phyloP scores from a whole-genome alignment of 2,797 vertebrate species.

The Crocidura indochinensis region DNA sequence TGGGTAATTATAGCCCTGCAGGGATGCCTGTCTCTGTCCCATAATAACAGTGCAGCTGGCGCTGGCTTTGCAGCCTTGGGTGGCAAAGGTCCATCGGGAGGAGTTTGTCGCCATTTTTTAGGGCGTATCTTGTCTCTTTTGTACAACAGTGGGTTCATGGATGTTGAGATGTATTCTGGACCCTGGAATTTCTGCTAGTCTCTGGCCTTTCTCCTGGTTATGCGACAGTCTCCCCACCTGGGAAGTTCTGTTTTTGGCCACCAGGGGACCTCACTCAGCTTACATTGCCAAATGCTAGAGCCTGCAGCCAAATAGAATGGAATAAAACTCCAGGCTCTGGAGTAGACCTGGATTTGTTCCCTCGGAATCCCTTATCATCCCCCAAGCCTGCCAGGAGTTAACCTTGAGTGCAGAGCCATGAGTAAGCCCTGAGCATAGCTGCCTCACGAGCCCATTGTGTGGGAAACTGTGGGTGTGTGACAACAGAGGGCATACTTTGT shows the following conservation, averaged over 20 bases:
- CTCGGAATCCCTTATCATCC: too few species aligned
- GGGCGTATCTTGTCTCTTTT: not conserved
- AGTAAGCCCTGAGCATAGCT: too few species aligned
- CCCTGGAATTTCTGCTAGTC: conserved; percentile 1
- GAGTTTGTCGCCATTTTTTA: not conserved
- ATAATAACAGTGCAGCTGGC: conserved; percentile 45
- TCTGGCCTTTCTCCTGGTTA: not conserved
- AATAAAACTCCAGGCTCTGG: too few species aligned
- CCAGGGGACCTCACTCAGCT: conserved; percentile 59
- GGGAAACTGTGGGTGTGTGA: not conserved
- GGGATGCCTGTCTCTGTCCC: not conserved
- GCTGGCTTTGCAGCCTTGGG: conserved; percentile 26
- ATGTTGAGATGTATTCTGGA: not conserved
- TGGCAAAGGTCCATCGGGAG: not conserved
- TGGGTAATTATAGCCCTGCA: conserved; percentile 61
- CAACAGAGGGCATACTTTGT: not conserved
- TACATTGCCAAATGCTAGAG: not conserved
- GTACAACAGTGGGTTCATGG: not conserved
- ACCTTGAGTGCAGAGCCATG: too few species aligned
- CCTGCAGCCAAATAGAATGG: too few species aligned
- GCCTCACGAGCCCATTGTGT: not conserved
- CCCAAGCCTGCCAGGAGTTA: too few species aligned
- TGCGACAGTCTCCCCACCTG: not conserved
- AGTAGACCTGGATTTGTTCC: too few species aligned
- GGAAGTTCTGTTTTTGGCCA: conserved; percentile 10